A percentile compares a stretch with the other conserved stretches of the same genome.
phyloP scores from a whole-genome alignment of 2,797 vertebrate species.

The Siniperca obscura region DNA sequence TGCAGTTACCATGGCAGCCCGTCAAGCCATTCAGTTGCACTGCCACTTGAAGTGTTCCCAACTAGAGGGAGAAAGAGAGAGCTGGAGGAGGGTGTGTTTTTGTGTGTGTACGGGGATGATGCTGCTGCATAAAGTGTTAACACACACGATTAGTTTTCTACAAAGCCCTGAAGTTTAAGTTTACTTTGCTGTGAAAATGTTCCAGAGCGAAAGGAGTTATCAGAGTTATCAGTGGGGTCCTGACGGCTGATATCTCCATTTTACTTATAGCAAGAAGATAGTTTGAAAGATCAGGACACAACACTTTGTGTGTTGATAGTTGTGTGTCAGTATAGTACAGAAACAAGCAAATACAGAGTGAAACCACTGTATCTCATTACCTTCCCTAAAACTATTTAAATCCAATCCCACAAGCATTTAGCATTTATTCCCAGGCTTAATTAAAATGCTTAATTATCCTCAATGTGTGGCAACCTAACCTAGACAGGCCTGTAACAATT shows the following conservation, averaged over 20 bases:
- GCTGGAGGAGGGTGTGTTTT: conserved; percentile 35
- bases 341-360: conserved; percentile 5
- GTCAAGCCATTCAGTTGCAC: conserved; percentile 78
- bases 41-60: conserved; percentile 66
- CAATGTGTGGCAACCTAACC: conserved; percentile 38
- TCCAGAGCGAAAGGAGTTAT: conserved; percentile 27
- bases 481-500: conserved; percentile 40
- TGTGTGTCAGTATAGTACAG: background rate
- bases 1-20: conserved; percentile 80
- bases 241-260: conserved; percentile 29
- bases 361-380: conserved; percentile 21
- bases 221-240: conserved; percentile 4
- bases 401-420: conserved; percentile 24
- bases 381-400: conserved; percentile 53
- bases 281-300: conserved; percentile 11
- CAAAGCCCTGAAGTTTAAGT: conserved; percentile 48
- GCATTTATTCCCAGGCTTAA: conserved; percentile 51
- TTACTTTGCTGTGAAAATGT: conserved; percentile 45
- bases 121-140: conserved; percentile 59
- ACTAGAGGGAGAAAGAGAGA: conserved; percentile 49
- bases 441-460: conserved; percentile 71
- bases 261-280: background rate
- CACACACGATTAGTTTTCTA: conserved; percentile 59
- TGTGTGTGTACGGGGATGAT: background rate
- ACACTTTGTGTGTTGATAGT: background rate